Percentiles rank a stretch among this genome's conserved stretches.
These are phyloP conservation scores for Acropora yongei DNA, from an alignment of 64 coral and sea anemone species.

Conservation along the genomic window DNA sequence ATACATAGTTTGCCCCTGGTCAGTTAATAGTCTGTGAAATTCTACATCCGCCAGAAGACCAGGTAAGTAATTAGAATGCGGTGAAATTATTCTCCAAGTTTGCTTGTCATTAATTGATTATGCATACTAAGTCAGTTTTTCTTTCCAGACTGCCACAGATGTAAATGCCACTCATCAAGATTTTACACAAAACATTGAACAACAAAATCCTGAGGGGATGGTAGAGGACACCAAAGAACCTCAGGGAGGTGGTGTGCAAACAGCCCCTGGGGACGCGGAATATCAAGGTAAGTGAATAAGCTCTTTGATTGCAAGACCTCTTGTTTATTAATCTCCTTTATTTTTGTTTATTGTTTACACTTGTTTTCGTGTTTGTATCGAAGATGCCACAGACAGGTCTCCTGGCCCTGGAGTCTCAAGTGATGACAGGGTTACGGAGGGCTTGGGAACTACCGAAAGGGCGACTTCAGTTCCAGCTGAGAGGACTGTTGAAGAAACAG, in stretches of 20 bases:
- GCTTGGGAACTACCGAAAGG: conserved; percentile 32
- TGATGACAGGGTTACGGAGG: conserved; percentile 51
- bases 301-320: not conserved
- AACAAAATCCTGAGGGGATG: conserved; percentile 28
- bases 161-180: conserved; percentile 2
- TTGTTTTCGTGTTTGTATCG: not conserved
- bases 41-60: too few species aligned
- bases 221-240: conserved; percentile 25
- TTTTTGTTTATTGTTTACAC: not conserved
- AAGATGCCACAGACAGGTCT: conserved; percentile 13
- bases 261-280: not conserved
- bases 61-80: too few species aligned
- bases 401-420: conserved; percentile 15
- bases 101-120: too few species aligned
- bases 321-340: not conserved
- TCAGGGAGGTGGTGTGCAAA: not conserved
- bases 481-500: conserved; percentile 11
- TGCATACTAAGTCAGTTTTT: not conserved
- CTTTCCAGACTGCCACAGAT: conserved; percentile 15
- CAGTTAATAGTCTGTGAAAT: too few species aligned
- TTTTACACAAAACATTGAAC: not conserved
- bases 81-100: too few species aligned
- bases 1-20: too few species aligned
- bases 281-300: not conserved
- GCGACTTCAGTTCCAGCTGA: not conserved